phyloP scores from a whole-genome alignment of 1,140 invertebrate genomes.

The Rhyacophila brunnea region DNA sequence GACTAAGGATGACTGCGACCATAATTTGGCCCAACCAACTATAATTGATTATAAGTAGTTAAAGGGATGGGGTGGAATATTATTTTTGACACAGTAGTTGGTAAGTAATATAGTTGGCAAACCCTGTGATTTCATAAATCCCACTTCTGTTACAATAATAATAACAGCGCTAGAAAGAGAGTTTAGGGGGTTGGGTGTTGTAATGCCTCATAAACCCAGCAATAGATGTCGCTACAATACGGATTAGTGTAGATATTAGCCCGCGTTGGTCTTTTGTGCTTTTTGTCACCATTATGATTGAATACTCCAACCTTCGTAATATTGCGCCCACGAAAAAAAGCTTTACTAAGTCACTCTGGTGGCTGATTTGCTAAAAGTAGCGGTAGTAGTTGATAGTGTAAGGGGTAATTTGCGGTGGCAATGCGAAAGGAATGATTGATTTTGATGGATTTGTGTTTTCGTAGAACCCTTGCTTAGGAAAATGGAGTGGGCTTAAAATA shows the following conservation, averaged over 20 bases:
- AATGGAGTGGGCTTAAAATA: constrained; percentile 9
- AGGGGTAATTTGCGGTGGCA: background rate
- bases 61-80: no score
- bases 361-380: background rate
- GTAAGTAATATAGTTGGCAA: background rate
- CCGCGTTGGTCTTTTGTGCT: constrained; percentile 24
- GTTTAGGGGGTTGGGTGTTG: constrained; percentile 14
- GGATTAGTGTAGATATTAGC: constrained; percentile 35
- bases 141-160: constrained; percentile 1
- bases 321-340: constrained; percentile 18
- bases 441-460: constrained; percentile 4
- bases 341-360: constrained; percentile 1
- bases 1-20: no score
- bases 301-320: constrained; percentile 27
- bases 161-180: no score
- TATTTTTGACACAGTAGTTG: no score
- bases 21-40: no score
- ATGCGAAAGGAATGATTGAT: background rate
- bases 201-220: constrained; percentile 35
- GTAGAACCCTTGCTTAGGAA: constrained; percentile 10
- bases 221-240: constrained; percentile 35
- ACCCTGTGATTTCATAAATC: background rate
- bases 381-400: background rate
- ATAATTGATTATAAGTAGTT: no score
- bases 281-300: constrained; percentile 36